Percentiles rank a stretch among this genome's conserved stretches.
These are phyloP conservation scores for Tillus elongatus DNA, from an alignment of 2,888 invertebrate species.

Conservation along the genomic window DNA sequence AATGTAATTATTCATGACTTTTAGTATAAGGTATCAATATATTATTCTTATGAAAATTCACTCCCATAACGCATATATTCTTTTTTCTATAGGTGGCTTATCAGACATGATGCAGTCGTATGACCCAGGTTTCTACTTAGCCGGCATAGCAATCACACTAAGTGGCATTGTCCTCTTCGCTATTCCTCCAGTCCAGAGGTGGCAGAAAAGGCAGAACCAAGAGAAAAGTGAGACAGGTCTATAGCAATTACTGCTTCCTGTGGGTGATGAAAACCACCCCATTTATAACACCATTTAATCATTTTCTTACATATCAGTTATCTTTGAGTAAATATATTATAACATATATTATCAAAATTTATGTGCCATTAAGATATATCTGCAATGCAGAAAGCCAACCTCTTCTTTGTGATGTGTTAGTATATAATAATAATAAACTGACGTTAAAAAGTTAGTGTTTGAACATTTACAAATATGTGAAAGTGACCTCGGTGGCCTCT, in stretches of 20 bases:
- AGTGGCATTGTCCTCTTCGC: slow-evolving; percentile 83
- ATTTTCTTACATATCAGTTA: no score
- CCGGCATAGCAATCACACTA: slow-evolving; percentile 74
- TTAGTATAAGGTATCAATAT: background rate
- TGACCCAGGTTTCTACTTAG: slow-evolving; percentile 78
- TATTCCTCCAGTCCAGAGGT: slow-evolving; percentile 63
- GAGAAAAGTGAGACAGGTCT: slow-evolving; percentile 19
- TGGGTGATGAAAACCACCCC: background rate
- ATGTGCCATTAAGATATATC: no score
- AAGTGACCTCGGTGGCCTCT: no score
- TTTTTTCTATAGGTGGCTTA: slow-evolving; percentile 61
- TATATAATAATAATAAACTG: no score
- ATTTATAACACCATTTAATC: slow-evolving; percentile 12
- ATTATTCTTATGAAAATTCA: background rate
- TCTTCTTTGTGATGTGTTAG: no score
- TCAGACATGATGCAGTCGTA: slow-evolving; percentile 71
- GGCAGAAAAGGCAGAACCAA: slow-evolving; percentile 29
- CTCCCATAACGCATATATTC: slow-evolving; percentile 7
- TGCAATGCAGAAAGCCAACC: no score
- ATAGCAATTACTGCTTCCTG: slow-evolving; percentile 31
- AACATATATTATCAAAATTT: no score
- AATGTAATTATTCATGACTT: no score
- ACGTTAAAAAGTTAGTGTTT: no score
- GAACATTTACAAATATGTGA: no score
- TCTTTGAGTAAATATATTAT: no score